Conservation (phyloP, 2,888 invertebrate species). For the Eupithecia inturbata region DNA sequence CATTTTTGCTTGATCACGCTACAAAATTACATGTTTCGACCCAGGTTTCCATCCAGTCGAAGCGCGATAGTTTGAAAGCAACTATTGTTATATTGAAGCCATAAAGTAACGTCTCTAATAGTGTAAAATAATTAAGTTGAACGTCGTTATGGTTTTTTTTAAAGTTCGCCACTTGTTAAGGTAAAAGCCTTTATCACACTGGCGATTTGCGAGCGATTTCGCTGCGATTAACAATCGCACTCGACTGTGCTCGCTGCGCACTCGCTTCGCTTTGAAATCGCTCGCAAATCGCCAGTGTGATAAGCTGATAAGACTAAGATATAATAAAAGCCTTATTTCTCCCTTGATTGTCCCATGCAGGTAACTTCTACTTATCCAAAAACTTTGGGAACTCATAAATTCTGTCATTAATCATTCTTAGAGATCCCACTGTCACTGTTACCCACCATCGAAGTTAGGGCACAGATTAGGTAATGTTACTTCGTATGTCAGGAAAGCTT, state of each 20-base stretch:
- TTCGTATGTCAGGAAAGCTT: neutral
- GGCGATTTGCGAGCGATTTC: too few relatives aligned
- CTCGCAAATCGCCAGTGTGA: too few relatives aligned
- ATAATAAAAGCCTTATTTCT: too few relatives aligned
- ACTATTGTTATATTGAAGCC: neutral
- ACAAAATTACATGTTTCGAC: neutral
- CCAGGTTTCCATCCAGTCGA: neutral
- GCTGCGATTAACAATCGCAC: too few relatives aligned
- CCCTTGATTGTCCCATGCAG: neutral
- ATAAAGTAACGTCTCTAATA: neutral
- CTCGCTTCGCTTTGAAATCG: too few relatives aligned
- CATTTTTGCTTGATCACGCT: neutral
- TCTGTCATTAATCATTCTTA: neutral
- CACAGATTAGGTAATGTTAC: too few relatives aligned
- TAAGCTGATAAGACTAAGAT: too few relatives aligned
- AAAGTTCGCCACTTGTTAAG: neutral
- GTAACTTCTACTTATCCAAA: neutral
- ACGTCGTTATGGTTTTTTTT: too few relatives aligned
- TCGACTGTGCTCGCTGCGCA: too few relatives aligned
- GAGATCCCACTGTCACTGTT: neutral
- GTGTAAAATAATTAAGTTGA: too few relatives aligned
- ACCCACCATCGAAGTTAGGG: neutral
- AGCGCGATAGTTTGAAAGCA: neutral
- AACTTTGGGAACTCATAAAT: neutral
- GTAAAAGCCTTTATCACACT: too few relatives aligned